A percentile compares a stretch with the other conserved stretches of the same genome.
These are phyloP conservation scores for Ennomos quercinarius DNA, from an alignment of 2,888 invertebrate species.

Conservation along the genomic window DNA sequence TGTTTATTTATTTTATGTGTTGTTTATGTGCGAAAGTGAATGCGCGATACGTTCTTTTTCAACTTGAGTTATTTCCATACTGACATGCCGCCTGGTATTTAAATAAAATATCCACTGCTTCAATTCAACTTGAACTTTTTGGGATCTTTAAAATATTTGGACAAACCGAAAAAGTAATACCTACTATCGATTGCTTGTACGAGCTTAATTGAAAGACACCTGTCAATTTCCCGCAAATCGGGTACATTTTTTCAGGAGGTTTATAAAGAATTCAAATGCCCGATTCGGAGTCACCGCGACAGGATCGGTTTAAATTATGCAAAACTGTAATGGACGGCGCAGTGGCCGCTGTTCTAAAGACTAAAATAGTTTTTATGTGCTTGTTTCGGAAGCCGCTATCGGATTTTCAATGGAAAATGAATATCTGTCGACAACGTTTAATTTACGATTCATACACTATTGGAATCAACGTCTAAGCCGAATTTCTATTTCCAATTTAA, in stretches of 20 bases:
- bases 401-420: slow-evolving; percentile 20
- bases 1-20: slow-evolving; percentile 79
- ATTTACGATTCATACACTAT: slow-evolving; percentile 14
- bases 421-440: slow-evolving; percentile 21
- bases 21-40: slow-evolving; percentile 78
- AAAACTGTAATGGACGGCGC: slow-evolving; percentile 76
- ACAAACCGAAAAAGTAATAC: slow-evolving; percentile 37
- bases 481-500: not conserved
- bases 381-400: slow-evolving; percentile 14
- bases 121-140: slow-evolving; percentile 2
- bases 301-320: slow-evolving; percentile 79
- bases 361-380: slow-evolving; percentile 64
- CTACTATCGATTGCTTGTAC: slow-evolving; percentile 28
- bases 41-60: slow-evolving; percentile 37
- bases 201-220: slow-evolving; percentile 71
- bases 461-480: slow-evolving; percentile 13
- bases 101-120: slow-evolving; percentile 13
- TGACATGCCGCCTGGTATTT: slow-evolving; percentile 26
- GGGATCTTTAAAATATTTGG: no score
- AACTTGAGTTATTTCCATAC: slow-evolving; percentile 37
- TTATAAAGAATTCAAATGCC: slow-evolving; percentile 77
- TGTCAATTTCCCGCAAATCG: slow-evolving; percentile 66
- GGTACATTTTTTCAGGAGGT: slow-evolving; percentile 60
- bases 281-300: slow-evolving; percentile 66
- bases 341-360: slow-evolving; percentile 56